Evolutionary conservation across 2,888 invertebrate genomes (phyloP).

Genomic region (Dynastes hyllus): DNA sequence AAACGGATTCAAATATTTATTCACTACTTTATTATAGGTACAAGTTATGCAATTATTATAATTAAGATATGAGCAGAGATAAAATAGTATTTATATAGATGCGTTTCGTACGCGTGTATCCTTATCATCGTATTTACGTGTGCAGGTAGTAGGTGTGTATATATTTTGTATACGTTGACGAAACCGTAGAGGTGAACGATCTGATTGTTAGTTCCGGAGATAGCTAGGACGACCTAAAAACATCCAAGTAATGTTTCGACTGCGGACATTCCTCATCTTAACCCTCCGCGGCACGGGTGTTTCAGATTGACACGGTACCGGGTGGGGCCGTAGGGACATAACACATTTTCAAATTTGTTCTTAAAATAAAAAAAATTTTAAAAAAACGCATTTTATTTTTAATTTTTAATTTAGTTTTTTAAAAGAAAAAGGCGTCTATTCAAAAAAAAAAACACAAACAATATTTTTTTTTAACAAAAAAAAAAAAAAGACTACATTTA

Average conservation of each 20-base stretch:
- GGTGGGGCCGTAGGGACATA: no score
- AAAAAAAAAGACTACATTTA: no score
- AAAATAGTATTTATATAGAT: conserved; percentile 22
- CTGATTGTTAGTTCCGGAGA: conserved; percentile 16
- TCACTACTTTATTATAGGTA: background rate
- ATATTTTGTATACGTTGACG: conserved; percentile 12
- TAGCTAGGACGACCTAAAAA: conserved; percentile 25
- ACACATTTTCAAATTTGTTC: no score
- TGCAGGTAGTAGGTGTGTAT: background rate
- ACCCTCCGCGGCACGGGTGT: no score
- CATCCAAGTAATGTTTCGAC: background rate
- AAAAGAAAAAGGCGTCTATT: no score
- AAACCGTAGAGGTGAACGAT: conserved; percentile 37
- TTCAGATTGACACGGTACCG: no score
- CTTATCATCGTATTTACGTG: background rate
- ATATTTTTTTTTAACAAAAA: no score
- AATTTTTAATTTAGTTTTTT: no score
- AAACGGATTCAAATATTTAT: background rate
- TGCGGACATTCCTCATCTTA: background rate
- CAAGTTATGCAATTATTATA: conserved; percentile 29
- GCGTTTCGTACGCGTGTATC: background rate
- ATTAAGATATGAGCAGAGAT: conserved; percentile 27
- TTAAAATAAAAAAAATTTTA: no score
- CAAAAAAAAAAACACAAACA: no score
- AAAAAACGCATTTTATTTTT: no score